Evolutionary conservation across 2,888 invertebrate genomes (phyloP).

Genomic region (Dynastes maya): DNA sequence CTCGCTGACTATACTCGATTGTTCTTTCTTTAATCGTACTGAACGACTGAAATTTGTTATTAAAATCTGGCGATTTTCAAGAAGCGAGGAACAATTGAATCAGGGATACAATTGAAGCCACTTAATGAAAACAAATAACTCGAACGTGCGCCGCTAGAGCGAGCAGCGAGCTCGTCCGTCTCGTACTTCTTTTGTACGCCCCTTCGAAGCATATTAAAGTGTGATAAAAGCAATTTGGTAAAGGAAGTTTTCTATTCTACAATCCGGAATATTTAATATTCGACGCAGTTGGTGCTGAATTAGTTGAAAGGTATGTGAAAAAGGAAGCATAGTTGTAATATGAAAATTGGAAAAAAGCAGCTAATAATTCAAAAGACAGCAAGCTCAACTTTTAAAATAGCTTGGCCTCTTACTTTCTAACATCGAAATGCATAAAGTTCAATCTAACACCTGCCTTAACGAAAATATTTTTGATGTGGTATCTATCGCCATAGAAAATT

Average conservation of each 20-base stretch:
- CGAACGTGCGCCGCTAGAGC: not conserved
- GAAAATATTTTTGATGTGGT: too few relatives aligned
- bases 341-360: not conserved
- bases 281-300: not conserved
- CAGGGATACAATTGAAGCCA: not conserved
- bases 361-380: too few relatives aligned
- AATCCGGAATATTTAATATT: not conserved
- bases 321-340: not conserved
- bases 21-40: not conserved
- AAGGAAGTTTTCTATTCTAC: not conserved
- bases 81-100: conserved; percentile 2
- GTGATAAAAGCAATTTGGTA: conserved; percentile 11
- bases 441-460: too few relatives aligned
- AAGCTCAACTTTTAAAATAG: too few relatives aligned
- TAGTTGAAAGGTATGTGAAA: not conserved
- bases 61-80: conserved; percentile 10
- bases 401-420: too few relatives aligned
- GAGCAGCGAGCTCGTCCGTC: not conserved
- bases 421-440: too few relatives aligned
- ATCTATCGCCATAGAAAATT: too few relatives aligned
- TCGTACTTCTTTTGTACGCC: not conserved
- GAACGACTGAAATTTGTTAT: conserved; percentile 15
- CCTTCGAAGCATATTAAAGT: conserved; percentile 5
- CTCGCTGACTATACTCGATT: not conserved
- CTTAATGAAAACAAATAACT: conserved; percentile 15